Percentiles rank a stretch among this genome's conserved stretches.
These are phyloP conservation scores for Pararge aegeria DNA, from an alignment of 1,140 invertebrate species.

Conservation along the genomic window DNA sequence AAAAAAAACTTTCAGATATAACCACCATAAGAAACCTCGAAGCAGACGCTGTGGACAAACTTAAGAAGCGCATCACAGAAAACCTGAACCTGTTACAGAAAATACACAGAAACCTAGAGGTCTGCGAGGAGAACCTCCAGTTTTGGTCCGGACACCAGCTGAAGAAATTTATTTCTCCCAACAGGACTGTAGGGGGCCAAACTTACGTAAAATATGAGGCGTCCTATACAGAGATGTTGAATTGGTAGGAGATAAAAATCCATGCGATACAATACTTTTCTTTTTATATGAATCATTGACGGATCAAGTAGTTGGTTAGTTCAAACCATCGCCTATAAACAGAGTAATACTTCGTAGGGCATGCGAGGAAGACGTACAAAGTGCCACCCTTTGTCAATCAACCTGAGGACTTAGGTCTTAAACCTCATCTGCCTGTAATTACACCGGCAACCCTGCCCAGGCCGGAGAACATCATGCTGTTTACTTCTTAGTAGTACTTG, in stretches of 20 bases:
- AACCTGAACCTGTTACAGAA: conserved; percentile 45
- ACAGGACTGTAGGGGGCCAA: conserved; percentile 48
- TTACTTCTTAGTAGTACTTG: no score
- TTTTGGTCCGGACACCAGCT: conserved; percentile 50
- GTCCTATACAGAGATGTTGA: conserved; percentile 38
- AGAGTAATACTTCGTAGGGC: no score
- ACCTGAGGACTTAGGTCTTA: no score
- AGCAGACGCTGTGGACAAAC: conserved; percentile 38
- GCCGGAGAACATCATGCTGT: no score
- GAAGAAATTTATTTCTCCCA: conserved; percentile 46
- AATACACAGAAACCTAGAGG: conserved; percentile 43
- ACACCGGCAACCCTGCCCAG: no score
- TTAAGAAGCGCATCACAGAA: conserved; percentile 55
- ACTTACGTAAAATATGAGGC: conserved; percentile 50
- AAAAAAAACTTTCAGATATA: conserved; percentile 45
- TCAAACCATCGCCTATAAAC: no score
- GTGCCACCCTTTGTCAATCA: no score
- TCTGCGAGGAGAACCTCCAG: conserved; percentile 43
- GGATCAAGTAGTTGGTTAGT: no score
- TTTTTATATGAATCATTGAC: no score
- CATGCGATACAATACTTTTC: no score
- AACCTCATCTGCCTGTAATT: no score
- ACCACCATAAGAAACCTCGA: conserved; percentile 40
- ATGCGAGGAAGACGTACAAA: no score
- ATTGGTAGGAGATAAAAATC: not conserved